Base-by-base conservation (phyloP, 2,113 vertebrate genomes). In the Nipponia nippon region DNA sequence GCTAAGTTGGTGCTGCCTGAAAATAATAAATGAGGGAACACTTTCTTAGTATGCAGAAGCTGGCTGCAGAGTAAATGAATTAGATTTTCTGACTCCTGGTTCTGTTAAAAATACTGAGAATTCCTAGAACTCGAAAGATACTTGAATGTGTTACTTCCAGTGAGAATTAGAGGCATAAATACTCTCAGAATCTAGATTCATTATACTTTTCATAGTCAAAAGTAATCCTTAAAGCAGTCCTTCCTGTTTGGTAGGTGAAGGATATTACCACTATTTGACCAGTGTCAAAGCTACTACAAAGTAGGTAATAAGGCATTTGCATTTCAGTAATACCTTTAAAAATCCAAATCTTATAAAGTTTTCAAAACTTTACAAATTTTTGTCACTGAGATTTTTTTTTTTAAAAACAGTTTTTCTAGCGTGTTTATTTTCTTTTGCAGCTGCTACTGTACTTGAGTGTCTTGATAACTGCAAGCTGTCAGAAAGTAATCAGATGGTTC, bases 401-500 rank as follows among this genome's bases (percentile, higher is more conserved):
- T 18, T 42, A 7, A 52, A 42, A 76, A 7, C 13, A 42, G 4
- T 73, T 93, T 88, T 83, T 78, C 18, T 55, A 30, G 4, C 3
- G 0, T 50, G 42, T 75, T 63, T 92, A 9, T 94, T 93, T 89
- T 96, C 15, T 65, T 93, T 90, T 52, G 1, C 97, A 99, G 99
- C 99, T 88, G 89, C 98, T 40, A 98, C 97, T 10, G 98, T 99
- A 16, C 98, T 99, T 4, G 96, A 96, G 75, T 98, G 98, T 90
- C 97, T 99, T 67, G 98, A 99, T 71, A 89, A 97, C 73, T 99
- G 98, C 89, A 97, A 87, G 76, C 97, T 99, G 21, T 97, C 98
- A 2, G 98, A 99, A 42, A 99, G 99, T 95, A 99, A 96, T 85
- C 98, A 99, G 94, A 99, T 98, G 69, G 98, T 97, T 94, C 98